These are phyloP conservation scores for Gymnogyps californianus DNA, from an alignment of 2,113 vertebrate species.

Conservation along the genomic window DNA sequence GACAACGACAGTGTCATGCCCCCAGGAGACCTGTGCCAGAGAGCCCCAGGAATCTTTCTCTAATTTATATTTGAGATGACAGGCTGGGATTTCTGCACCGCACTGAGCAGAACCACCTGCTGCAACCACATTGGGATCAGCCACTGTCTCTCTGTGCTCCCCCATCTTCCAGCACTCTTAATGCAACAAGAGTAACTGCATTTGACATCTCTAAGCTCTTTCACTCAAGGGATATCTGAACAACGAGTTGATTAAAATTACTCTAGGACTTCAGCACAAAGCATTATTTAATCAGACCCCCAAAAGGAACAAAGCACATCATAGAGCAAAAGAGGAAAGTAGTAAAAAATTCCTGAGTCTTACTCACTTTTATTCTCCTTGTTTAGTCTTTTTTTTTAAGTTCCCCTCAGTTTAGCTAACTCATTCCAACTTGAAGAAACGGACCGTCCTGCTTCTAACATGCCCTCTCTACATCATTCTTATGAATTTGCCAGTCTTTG, in stretches of 20 bases:
- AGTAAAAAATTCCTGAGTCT: neutral
- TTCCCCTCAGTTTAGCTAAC: neutral
- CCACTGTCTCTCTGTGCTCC: neutral
- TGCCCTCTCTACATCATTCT: neutral
- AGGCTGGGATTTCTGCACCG: neutral
- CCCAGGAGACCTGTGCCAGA: neutral
- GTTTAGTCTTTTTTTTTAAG: neutral
- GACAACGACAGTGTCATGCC: neutral
- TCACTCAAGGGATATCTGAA: neutral
- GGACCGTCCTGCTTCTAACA: neutral
- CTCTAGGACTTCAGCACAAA: neutral
- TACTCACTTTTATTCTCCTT: neutral
- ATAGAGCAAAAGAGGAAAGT: neutral
- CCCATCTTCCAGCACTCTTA: neutral
- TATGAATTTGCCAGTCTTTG: neutral
- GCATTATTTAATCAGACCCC: neutral
- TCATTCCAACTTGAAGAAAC: neutral
- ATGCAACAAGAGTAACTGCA: neutral
- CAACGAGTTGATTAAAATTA: neutral
- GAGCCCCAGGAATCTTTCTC: neutral
- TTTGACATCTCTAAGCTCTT: neutral
- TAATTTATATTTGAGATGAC: constrained; percentile 33
- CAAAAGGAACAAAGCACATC: neutral
- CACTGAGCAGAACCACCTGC: neutral
- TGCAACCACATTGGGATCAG: neutral